Percentiles rank a stretch among this genome's conserved stretches.
Conservation (phyloP, 2,888 invertebrate species). For the Theretra japonica region DNA sequence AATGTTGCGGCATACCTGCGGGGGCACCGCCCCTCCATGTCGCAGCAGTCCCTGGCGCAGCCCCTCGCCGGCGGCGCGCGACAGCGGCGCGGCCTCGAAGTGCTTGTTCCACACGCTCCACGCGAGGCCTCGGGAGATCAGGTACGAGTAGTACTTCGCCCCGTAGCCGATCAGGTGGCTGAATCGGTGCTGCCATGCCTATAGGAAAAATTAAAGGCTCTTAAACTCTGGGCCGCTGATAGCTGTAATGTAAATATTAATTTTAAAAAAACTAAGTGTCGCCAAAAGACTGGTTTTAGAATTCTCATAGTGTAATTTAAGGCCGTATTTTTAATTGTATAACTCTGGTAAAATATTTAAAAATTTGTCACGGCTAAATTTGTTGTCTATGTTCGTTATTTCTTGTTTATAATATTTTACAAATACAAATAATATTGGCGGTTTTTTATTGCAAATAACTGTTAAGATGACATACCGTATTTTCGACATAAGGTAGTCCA, state of each 20-base stretch:
- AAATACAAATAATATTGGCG: no score
- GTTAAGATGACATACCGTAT: slow-evolving; percentile 86
- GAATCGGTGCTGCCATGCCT: slow-evolving; percentile 98
- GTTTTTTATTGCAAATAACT: no score
- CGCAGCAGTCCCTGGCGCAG: slow-evolving; percentile 91
- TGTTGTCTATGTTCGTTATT: no score
- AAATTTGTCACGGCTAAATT: no score
- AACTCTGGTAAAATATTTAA: no score
- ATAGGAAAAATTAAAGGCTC: no score
- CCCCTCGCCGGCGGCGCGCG: slow-evolving; percentile 90
- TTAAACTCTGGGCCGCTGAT: no score
- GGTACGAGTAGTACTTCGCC: slow-evolving; percentile 98
- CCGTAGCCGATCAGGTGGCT: slow-evolving; percentile 99
- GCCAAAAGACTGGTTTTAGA: no score
- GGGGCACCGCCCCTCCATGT: slow-evolving; percentile 95
- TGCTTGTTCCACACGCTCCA: slow-evolving; percentile 96
- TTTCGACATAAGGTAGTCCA: slow-evolving; percentile 92
- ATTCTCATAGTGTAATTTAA: no score
- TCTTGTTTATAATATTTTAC: no score
- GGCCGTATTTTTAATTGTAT: no score
- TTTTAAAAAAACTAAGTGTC: no score
- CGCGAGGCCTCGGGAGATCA: slow-evolving; percentile 96
- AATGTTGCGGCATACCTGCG: slow-evolving; percentile 78
- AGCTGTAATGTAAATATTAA: background rate
- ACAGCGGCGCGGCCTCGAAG: slow-evolving; percentile 92